These are phyloP conservation scores for Celastrina argiolus DNA, from an alignment of 2,888 invertebrate species.

Conservation along the genomic window DNA sequence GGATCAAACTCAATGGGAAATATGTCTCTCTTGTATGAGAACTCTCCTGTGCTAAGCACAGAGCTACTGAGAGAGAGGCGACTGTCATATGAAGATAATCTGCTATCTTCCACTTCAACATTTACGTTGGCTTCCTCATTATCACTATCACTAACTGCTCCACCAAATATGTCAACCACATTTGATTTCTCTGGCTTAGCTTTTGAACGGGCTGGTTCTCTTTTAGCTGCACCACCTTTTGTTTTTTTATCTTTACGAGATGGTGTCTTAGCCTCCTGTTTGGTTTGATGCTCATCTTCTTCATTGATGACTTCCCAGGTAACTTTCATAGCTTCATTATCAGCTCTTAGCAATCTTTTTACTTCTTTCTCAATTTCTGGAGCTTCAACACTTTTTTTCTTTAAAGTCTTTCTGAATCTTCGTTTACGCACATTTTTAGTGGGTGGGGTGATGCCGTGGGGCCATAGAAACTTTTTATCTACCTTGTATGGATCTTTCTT, in stretches of 20 bases:
- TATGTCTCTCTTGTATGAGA: conserved; percentile 41
- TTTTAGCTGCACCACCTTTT: conserved; percentile 38
- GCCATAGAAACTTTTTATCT: conserved; percentile 95
- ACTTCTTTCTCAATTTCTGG: conserved; percentile 99
- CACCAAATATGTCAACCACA: conserved; percentile 91
- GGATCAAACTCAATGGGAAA: conserved; percentile 58
- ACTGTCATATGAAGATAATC: conserved; percentile 85
- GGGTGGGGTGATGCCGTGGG: conserved; percentile 97
- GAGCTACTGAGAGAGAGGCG: conserved; percentile 80
- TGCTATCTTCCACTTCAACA: conserved; percentile 89
- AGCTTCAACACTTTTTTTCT: conserved; percentile 97
- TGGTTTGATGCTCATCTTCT: conserved; percentile 83
- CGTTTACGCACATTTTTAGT: conserved; percentile 95
- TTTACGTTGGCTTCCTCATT: conserved; percentile 86
- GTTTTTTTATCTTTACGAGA: conserved; percentile 54
- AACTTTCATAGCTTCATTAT: conserved; percentile 94
- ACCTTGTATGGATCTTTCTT: conserved; percentile 89
- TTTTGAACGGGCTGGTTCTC: neutral
- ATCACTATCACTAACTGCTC: conserved; percentile 93
- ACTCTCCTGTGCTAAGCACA: conserved; percentile 48
- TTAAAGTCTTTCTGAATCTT: conserved; percentile 94
- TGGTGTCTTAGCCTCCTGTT: conserved; percentile 39
- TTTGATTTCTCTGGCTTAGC: conserved; percentile 47
- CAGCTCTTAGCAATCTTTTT: conserved; percentile 91
- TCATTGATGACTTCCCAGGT: conserved; percentile 94